Evolutionary conservation across 2,113 vertebrate genomes (phyloP).

Genomic region (Sakesphorus luctuosus): DNA sequence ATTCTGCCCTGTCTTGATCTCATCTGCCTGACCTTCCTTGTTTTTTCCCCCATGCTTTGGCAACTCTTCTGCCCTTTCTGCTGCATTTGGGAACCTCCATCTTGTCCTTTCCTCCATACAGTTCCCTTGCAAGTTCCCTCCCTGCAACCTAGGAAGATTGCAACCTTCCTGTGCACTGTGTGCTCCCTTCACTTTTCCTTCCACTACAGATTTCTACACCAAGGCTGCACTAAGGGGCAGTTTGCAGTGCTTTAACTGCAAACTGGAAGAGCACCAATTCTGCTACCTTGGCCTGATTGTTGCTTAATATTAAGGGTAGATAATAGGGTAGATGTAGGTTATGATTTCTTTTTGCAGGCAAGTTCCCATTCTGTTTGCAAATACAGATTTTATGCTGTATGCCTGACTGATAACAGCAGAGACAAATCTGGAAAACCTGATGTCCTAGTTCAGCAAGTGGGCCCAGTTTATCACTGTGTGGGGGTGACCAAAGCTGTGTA

Average conservation of each 20-base stretch:
- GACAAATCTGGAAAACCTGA: neutral
- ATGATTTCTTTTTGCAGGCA: neutral
- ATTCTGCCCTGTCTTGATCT: neutral
- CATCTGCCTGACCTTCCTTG: neutral
- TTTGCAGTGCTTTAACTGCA: neutral
- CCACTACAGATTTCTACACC: neutral
- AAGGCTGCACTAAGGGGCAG: neutral
- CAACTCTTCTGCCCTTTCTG: neutral
- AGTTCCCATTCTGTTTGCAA: neutral
- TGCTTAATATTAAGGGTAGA: neutral
- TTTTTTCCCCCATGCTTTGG: neutral
- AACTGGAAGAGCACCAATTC: neutral
- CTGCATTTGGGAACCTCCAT: neutral
- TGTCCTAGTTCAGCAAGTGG: no score
- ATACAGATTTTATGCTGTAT: neutral
- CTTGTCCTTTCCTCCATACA: neutral
- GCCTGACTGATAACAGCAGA: neutral
- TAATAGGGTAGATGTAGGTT: neutral
- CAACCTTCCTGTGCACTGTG: neutral
- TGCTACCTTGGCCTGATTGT: neutral
- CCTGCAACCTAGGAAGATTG: neutral
- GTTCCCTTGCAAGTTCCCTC: neutral
- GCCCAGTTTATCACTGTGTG: no score
- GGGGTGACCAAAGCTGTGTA: no score
- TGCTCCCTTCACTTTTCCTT: neutral